Evolutionary conservation across 2,888 invertebrate species (phyloP), one percentile per base, ranked within the genome.

Genomic region (Atrina japonica): DNA sequence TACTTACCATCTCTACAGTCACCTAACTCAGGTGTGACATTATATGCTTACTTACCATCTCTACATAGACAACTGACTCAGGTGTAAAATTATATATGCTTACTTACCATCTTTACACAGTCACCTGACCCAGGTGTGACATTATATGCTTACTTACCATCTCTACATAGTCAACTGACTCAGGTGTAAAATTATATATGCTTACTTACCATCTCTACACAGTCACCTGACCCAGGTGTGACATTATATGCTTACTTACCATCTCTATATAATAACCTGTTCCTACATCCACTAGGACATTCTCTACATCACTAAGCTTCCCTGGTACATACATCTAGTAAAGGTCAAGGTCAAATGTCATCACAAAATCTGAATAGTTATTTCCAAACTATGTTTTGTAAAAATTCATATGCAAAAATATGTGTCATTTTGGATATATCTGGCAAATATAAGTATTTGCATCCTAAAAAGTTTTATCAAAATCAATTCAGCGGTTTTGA

Each of bases 101-200:
- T 18, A 23, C 29, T 30, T 55, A n/a, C 35, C 43, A 41, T 58
- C 23, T 98, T 95, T 18, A 96, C 96, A 92, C 95, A 99, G 91
- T 99, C 99, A 76, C 98, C 97, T 63, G 99, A 98, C 60, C 99
- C 99, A 87, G 99, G n/a, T n/a, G n/a, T n/a, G n/a, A n/a, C n/a
- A n/a, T n/a, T n/a, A n/a, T n/a, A n/a, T n/a, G n/a, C n/a, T 95
- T 91, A 99, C 98, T 47, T 47, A 47, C 5, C 16, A 47, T 81
- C 99, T 95, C 41, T 23, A 52, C 52, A 52, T 52, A 3, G 16
- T 7, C n/a, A 5, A 5, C 47, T 47, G 47, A 7, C 21, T 3
- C 16, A 47, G n/a, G 5, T 21, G 21, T 11, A 47, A 2, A 47
- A 9, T 16, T n/a, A n/a, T n/a, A n/a, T 47, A 47, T 1, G 2